A percentile compares a stretch with the other conserved stretches of the same genome.
Evolutionary conservation across 2,797 vertebrate species (phyloP).

Genomic region (Tympanoctomys barrerae): DNA sequence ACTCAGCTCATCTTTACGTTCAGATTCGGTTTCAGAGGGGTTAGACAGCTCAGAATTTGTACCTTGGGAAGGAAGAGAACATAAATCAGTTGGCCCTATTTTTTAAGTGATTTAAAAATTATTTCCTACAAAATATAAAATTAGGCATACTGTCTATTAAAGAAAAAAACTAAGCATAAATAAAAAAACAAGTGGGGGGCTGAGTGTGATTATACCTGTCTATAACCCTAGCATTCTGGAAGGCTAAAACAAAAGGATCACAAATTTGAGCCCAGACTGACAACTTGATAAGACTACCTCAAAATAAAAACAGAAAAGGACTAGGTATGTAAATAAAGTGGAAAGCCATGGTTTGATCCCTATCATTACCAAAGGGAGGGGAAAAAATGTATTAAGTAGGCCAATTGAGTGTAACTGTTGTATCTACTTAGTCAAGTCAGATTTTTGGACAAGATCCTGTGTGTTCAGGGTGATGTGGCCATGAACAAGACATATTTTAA

Average conservation of each 20-base stretch:
- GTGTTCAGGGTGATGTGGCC: neutral
- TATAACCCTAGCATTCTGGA: neutral
- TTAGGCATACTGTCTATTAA: neutral
- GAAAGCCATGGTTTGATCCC: neutral
- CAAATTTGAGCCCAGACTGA: neutral
- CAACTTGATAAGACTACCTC: neutral
- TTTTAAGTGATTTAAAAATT: neutral
- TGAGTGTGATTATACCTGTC: neutral
- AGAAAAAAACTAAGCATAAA: neutral
- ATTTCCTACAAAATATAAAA: conserved; percentile 50
- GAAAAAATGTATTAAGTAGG: neutral
- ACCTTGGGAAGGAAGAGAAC: conserved; percentile 88
- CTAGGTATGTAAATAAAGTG: neutral
- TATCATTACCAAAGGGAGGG: neutral
- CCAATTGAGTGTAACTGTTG: neutral
- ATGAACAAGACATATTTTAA: neutral
- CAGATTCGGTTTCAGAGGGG: too few species aligned
- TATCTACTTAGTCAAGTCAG: neutral
- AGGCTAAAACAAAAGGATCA: neutral
- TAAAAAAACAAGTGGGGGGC: neutral
- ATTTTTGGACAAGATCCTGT: neutral
- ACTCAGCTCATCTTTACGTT: too few species aligned
- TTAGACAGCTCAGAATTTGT: too few species aligned
- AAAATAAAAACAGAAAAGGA: neutral
- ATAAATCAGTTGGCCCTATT: conserved; percentile 47